Evolutionary conservation across 1,140 invertebrate genomes (phyloP), one percentile per base, ranked within the genome.

Genomic region (Sitophilus oryzae): DNA sequence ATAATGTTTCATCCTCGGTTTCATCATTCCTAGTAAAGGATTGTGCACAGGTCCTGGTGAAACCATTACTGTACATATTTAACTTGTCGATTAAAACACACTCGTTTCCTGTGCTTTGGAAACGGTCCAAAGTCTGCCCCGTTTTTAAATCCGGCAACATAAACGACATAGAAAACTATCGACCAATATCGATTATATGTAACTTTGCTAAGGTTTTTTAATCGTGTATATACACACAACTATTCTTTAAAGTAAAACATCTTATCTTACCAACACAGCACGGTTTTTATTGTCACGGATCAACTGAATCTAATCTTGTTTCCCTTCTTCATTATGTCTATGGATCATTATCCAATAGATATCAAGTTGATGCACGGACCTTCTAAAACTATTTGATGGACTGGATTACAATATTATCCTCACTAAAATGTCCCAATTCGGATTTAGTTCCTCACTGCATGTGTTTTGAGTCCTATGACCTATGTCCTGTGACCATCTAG

Each of bases 51-150:
- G 43, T 23, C 1, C 2, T 45, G n/a, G 23, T 25, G 18, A 16
- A 14, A 10, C 43, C 22, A 9, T 21, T 45, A 25, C n/a, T 21
- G 19, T 10, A 10, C 9, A 45, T 45, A n/a, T 22, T n/a, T 45
- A 45, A 45, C 23, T 4, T 22, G 11, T 21, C 22, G n/a, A 11
- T 45, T n/a, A 22, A 8, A 21, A 18, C 43, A 14, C 11, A 11
- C 19, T 21, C 11, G 1, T 37, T 49, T 49, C 47, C 47, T 37
- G 4, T 16, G 19, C 9, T 2, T 38, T 49, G 47, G 47, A 49
- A 36, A 37, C 15, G 1, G n/a, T 14, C 47, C 8, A 35, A 19
- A 49, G 34, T 38, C 14, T 40, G 25, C 23, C 47, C 47, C 37
- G 15, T 49, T 2, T 37, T 37, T 16, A 49, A 49, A 18, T 41